These are phyloP conservation scores for Strigamia crassipes DNA, from an alignment of 2,888 invertebrate species.

Conservation along the genomic window DNA sequence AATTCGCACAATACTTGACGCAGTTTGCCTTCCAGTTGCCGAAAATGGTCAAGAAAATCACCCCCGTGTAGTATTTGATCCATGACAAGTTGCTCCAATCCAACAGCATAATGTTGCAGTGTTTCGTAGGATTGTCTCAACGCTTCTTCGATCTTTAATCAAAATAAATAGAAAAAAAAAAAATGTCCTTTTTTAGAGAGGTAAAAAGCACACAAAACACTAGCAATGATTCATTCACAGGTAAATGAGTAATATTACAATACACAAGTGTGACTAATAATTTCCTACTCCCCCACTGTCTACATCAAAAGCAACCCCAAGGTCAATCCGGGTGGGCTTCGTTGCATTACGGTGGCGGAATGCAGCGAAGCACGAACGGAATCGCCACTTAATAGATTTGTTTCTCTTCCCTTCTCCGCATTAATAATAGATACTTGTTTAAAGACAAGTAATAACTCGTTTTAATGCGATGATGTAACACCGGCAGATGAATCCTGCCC, in stretches of 20 bases:
- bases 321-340: conserved; percentile 21
- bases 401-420: background rate
- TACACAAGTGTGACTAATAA: conserved; percentile 10
- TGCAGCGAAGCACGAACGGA: background rate
- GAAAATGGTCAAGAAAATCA: conserved; percentile 64
- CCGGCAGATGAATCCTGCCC: conserved; percentile 6
- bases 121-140: conserved; percentile 69
- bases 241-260: conserved; percentile 21
- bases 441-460: background rate
- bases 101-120: conserved; percentile 73
- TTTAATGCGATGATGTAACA: background rate
- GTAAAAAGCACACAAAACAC: background rate
- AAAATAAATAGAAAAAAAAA: conserved; percentile 13
- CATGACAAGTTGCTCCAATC: conserved; percentile 68
- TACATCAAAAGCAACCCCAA: conserved; percentile 16
- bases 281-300: conserved; percentile 15
- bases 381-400: background rate
- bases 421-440: background rate
- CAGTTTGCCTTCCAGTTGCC: conserved; percentile 66
- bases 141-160: conserved; percentile 48
- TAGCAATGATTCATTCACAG: background rate
- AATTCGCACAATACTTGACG: conserved; percentile 71
- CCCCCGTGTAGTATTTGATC: conserved; percentile 65
- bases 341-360: background rate
- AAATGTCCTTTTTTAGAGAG: background rate